Conservation (phyloP, 2,888 invertebrate genomes). For the Teleogryllus oceanicus region DNA sequence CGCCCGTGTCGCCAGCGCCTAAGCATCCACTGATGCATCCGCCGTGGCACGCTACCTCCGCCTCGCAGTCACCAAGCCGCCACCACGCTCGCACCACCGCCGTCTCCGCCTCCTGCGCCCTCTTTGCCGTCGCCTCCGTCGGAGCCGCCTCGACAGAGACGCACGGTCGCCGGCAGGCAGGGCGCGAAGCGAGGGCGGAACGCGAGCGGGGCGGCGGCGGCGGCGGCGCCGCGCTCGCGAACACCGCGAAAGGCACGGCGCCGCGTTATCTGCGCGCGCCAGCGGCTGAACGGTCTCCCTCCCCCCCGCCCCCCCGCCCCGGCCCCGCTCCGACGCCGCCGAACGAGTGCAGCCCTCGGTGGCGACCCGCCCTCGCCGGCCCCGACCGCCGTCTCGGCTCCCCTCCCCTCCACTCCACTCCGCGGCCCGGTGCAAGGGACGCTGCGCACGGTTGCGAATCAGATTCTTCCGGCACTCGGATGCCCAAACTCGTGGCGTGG, state of each 20-base stretch:
- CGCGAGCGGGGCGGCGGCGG: background rate
- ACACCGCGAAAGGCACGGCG: constrained; percentile 7
- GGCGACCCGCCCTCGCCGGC: background rate
- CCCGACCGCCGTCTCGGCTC: background rate
- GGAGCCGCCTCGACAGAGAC: background rate
- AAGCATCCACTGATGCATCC: too few relatives aligned
- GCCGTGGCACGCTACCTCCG: too few relatives aligned
- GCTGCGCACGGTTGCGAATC: too few relatives aligned
- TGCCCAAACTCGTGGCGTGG: too few relatives aligned
- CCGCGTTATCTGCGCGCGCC: background rate
- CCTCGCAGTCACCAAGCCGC: too few relatives aligned
- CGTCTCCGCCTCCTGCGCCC: background rate
- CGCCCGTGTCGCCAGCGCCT: too few relatives aligned
- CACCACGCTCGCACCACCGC: too few relatives aligned
- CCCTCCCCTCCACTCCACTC: too few relatives aligned
- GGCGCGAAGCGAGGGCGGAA: background rate
- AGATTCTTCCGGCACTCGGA: too few relatives aligned
- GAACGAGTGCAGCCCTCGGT: background rate
- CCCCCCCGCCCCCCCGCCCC: background rate
- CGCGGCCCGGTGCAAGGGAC: too few relatives aligned
- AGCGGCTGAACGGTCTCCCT: background rate
- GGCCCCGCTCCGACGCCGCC: background rate
- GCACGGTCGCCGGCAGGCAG: background rate
- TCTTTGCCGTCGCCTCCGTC: background rate
- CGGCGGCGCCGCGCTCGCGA: background rate